Base-by-base conservation (phyloP, 2,888 invertebrate genomes). In the Crocallis elinguaria region DNA sequence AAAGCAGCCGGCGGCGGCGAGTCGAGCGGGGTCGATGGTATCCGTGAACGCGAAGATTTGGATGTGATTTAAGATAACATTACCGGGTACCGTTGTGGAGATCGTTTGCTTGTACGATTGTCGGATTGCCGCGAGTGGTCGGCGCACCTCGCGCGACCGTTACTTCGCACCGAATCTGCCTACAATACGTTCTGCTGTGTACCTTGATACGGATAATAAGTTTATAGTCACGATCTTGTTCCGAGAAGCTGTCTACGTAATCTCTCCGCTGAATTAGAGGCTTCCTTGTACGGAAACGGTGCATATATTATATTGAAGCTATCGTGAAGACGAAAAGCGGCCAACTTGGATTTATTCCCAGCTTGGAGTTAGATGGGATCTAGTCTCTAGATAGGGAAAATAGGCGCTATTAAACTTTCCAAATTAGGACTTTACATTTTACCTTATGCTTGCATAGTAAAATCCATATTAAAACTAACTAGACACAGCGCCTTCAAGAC, bases 151-250 rank as follows among this genome's bases (percentile, higher is more conserved):
- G 41, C 39, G 29, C 44, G 27, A 80, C 86, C 85, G 86, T 86
- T 86, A 85, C 72, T 77, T 82, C 83, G 82, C 88, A 78, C 88
- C 87, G 86, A 90, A 90, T 88, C 89, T 88, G 86, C 86, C 81
- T 83, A 84, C 87, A 86, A 86, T 87, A 80, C 82, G 76, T 77
- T 81, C 78, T 75, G 71, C 75, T 73, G 25, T 75, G 77, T 80
- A 77, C 77, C 83, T 81, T 84, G 84, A 86, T 86, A 85, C 82
- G 85, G 84, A 86, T 87, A 88, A 85, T 86, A 86, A 86, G 83
- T 84, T 80, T 80, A 73, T 66, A 88, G 88, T 89, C 88, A 89
- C 88, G 87, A 88, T 84, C 76, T 77, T 70, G 76, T 77, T 77
- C 77, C 77, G 79, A 75, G 77, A 79, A 76, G 77, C 84, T 77